Percentiles rank a stretch among this genome's conserved stretches.
Conservation (phyloP, 2,797 vertebrate genomes). For the Hephaestus fuliginosus region DNA sequence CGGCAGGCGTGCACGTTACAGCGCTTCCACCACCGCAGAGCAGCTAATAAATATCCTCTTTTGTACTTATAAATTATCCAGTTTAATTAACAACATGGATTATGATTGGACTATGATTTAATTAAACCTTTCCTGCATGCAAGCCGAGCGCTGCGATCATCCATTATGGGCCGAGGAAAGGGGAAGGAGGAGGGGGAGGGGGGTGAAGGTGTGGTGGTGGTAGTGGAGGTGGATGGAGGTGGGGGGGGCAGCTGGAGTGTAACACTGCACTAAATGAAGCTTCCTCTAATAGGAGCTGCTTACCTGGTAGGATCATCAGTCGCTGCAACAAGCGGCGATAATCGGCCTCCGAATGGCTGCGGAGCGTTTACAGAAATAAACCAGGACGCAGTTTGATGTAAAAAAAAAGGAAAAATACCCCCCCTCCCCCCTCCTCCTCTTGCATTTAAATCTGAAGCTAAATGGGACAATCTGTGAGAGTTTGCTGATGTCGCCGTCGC, state of each 20-base stretch:
- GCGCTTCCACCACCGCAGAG: slow-evolving; percentile 71
- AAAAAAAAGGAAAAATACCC: background rate
- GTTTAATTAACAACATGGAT: slow-evolving; percentile 91
- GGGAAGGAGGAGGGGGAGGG: background rate
- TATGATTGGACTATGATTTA: slow-evolving; percentile 91
- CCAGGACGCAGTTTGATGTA: slow-evolving; percentile 18
- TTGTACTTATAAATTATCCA: slow-evolving; percentile 90
- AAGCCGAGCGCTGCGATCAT: slow-evolving; percentile 75
- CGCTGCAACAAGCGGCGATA: slow-evolving; percentile 51
- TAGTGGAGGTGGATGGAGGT: background rate
- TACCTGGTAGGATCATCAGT: slow-evolving; percentile 63
- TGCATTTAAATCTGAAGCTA: slow-evolving; percentile 46
- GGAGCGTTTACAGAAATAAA: slow-evolving; percentile 47
- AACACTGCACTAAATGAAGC: slow-evolving; percentile 73
- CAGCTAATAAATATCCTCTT: slow-evolving; percentile 89
- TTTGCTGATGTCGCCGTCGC: slow-evolving; percentile 38
- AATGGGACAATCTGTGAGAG: slow-evolving; percentile 54
- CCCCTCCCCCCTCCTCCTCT: background rate
- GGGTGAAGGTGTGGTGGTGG: slow-evolving; percentile 16
- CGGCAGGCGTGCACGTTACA: slow-evolving; percentile 54
- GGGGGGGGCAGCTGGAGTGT: slow-evolving; percentile 39
- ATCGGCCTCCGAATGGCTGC: slow-evolving; percentile 38
- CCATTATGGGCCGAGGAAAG: slow-evolving; percentile 73
- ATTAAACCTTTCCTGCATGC: slow-evolving; percentile 88
- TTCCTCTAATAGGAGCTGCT: slow-evolving; percentile 66